A percentile compares a stretch with the other conserved stretches of the same genome.
These are phyloP conservation scores for Octomys mimax DNA, from an alignment of 2,797 vertebrate genomes.

Conservation along the genomic window DNA sequence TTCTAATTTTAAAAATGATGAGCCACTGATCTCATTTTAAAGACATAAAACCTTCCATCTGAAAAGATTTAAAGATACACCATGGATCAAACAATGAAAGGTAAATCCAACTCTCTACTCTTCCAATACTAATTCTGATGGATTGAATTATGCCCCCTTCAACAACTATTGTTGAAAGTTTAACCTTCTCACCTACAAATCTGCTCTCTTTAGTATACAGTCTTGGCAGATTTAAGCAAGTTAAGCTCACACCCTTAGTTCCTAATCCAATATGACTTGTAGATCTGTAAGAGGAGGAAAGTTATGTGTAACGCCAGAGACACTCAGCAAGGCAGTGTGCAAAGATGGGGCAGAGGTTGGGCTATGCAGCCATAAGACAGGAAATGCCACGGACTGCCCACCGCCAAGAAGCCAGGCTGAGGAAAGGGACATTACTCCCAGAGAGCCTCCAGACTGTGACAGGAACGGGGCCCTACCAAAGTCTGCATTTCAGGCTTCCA, in stretches of 20 bases:
- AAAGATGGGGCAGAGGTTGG: neutral
- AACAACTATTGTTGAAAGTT: neutral
- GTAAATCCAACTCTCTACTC: neutral
- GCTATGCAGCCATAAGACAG: neutral
- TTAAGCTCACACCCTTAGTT: neutral
- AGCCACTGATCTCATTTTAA: neutral
- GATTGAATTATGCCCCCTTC: neutral
- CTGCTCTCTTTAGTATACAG: neutral
- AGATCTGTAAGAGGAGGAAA: neutral
- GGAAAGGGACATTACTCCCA: neutral
- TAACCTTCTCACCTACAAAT: neutral
- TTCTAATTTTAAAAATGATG: neutral
- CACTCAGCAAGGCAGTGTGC: neutral
- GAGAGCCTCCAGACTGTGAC: too few species aligned
- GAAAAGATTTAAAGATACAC: neutral
- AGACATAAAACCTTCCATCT: neutral
- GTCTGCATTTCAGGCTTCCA: neutral
- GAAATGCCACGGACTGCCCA: neutral
- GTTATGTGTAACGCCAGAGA: neutral
- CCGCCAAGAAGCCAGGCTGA: neutral
- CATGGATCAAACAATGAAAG: neutral
- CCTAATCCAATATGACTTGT: neutral
- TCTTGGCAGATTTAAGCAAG: neutral
- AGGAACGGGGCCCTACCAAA: too few species aligned
- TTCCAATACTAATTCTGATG: neutral